These are phyloP conservation scores for Nymphicus hollandicus DNA, from an alignment of 2,113 vertebrate species.

Conservation along the genomic window DNA sequence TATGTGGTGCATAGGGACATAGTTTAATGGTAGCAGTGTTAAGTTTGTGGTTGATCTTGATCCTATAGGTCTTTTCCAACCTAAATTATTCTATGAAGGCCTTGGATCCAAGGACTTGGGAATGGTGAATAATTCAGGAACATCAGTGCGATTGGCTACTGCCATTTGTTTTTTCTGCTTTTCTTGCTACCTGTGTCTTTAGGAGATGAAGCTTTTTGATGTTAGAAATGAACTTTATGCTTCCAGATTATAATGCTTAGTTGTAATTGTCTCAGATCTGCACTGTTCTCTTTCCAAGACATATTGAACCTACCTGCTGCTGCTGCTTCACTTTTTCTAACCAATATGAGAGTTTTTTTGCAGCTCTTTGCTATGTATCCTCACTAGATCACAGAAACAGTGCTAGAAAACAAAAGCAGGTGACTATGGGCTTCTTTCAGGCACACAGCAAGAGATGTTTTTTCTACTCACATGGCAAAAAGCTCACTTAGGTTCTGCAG, in stretches of 20 bases:
- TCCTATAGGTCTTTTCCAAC: neutral
- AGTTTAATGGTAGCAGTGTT: neutral
- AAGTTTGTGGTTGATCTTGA: neutral
- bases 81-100: neutral
- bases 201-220: neutral
- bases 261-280: neutral
- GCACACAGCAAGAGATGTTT: neutral
- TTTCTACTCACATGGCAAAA: neutral
- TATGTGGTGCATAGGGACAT: accelerated
- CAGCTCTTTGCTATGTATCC: neutral
- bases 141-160: neutral
- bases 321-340: neutral
- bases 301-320: neutral
- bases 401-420: neutral
- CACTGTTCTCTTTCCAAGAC: neutral
- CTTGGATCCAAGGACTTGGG: neutral
- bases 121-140: neutral
- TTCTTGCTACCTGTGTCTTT: neutral
- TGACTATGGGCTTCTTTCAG: neutral
- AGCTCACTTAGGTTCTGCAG: neutral
- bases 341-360: neutral
- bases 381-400: neutral
- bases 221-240: neutral
- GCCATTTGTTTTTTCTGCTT: neutral
- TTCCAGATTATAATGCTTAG: neutral